Conservation (phyloP, 1,140 invertebrate genomes). For the Oedothorax gibbosus region DNA sequence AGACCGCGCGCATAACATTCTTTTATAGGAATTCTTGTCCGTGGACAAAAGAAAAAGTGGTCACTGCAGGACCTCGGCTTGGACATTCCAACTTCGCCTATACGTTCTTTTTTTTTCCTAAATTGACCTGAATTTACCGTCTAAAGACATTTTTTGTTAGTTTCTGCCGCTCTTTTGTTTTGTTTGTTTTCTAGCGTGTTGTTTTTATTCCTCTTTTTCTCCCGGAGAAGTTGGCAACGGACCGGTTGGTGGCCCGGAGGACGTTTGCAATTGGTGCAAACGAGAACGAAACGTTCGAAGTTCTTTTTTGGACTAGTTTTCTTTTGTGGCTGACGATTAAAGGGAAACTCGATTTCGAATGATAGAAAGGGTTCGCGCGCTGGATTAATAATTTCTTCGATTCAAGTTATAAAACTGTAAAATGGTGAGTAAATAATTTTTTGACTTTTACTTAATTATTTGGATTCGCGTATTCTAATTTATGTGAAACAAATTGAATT, state of each 20-base stretch:
- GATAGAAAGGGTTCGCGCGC: too few species aligned
- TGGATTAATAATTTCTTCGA: constrained; percentile 32
- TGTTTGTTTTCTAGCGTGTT: constrained; percentile 8
- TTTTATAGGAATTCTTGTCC: not conserved
- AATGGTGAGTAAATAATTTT: too few species aligned
- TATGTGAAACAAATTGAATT: too few species aligned
- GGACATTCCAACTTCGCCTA: not conserved
- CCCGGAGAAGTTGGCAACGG: constrained; percentile 17
- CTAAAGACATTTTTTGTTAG: constrained; percentile 21
- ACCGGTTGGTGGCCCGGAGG: constrained; percentile 50
- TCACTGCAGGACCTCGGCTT: constrained; percentile 14
- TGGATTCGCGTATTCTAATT: too few species aligned
- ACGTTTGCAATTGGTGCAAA: constrained; percentile 18
- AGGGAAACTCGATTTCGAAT: constrained; percentile 21
- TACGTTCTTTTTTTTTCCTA: constrained; percentile 28
- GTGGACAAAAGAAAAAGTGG: not conserved
- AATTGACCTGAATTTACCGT: constrained; percentile 51
- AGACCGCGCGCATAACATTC: not conserved
- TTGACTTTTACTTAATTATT: too few species aligned
- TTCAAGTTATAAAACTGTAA: too few species aligned
- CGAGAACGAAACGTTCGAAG: constrained; percentile 28
- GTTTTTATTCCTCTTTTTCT: not conserved
- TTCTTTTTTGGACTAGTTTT: constrained; percentile 36
- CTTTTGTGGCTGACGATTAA: constrained; percentile 8
- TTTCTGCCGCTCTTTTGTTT: constrained; percentile 14